Base-by-base conservation (phyloP, 2,888 invertebrate species). In the Sarcophaga subvicina region DNA sequence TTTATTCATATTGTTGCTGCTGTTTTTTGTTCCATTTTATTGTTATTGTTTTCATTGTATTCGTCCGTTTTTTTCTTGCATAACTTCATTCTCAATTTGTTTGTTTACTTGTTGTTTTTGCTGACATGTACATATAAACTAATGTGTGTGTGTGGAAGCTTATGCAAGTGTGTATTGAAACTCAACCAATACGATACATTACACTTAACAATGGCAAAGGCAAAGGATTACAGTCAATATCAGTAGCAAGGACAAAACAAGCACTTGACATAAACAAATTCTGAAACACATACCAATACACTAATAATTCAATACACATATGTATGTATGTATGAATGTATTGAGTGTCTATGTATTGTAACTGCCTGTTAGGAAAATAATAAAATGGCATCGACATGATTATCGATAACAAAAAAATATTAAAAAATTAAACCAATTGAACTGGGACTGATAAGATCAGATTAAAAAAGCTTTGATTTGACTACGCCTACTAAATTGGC, bases 191-290 rank as follows among this genome's bases (percentile, higher is more conserved):
- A 66, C 78, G 71, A 81, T 81, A 87, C 80, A 76, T 84, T 76
- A 76, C 79, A 84, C 63, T 71, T 54, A 54, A 72, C 66, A 67
- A 66, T 66, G 54, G 64, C 37, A 69, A 83, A 86, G 37, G 37
- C 37, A 37, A 37, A 75, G 86, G 78, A 87, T 84, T 84, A 87
- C 67, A 87, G 71, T 84, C 84, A 87, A 83, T 87, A 81, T 79
- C 81, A 87, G 54, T 84, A 84, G 81, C 83, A 84, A 81, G 86
- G 78, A 87, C 81, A 86, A 67, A 75, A 76, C 75, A 75, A 82
- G 60, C 67, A 76, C 67, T 79, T 82, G 79, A 66, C 54, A 79
- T 72, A 49, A 78, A 77, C 73, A 79, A 84, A 84, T 80, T 54
- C 67, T 54, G 49, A 83, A 20, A 45, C 67, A 69, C 12, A 69